Conservation (phyloP, 2,113 vertebrate genomes). For the Gymnarchus niloticus region DNA sequence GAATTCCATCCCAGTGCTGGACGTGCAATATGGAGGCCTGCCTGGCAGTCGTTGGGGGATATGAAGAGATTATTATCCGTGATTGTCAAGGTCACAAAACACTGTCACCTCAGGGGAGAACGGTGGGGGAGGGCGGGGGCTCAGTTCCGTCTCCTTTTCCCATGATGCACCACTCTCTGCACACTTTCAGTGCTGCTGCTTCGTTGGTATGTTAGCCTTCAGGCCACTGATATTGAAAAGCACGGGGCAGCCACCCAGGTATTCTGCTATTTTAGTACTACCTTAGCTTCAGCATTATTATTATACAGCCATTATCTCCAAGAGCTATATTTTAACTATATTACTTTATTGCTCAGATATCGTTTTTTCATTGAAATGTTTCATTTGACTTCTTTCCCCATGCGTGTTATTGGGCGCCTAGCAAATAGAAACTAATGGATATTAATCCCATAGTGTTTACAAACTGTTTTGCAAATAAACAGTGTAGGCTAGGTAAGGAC, state of each 20-base stretch:
- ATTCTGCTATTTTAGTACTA: background rate
- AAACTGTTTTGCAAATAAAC: background rate
- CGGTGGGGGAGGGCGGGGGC: background rate
- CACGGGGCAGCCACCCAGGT: background rate
- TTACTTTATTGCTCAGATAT: background rate
- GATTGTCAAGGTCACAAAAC: constrained; percentile 9
- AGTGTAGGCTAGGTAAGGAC: background rate
- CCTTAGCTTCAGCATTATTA: background rate
- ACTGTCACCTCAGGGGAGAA: constrained; percentile 12
- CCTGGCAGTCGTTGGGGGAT: background rate
- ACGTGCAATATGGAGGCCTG: background rate
- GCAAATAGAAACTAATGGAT: background rate
- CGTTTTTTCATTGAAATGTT: background rate
- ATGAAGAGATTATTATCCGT: background rate
- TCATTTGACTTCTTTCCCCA: background rate
- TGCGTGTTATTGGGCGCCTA: background rate
- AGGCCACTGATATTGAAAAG: constrained; percentile 1
- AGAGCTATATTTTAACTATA: too few species aligned
- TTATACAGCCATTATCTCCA: background rate
- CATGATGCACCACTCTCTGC: constrained; percentile 9
- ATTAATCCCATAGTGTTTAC: background rate
- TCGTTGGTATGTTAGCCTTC: background rate
- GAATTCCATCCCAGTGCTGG: background rate
- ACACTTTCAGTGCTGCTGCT: background rate
- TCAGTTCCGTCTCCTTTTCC: constrained; percentile 1